Evolutionary conservation across 2,888 invertebrate genomes (phyloP).

Genomic region (Megalurothrips usitatus): DNA sequence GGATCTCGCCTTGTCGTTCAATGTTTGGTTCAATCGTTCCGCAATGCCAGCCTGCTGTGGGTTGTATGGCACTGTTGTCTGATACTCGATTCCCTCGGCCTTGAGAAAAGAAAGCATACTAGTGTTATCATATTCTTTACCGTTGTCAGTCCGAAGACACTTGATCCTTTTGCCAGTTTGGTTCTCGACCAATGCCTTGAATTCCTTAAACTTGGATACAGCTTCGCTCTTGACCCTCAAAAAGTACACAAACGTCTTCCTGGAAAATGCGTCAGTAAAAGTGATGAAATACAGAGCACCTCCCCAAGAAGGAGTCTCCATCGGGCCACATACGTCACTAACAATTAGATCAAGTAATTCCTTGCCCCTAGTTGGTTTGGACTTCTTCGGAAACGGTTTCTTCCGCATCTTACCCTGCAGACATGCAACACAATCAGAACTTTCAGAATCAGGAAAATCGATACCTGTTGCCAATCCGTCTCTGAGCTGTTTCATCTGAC

Average conservation of each 20-base stretch:
- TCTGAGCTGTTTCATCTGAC: not conserved
- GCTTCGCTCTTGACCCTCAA: not conserved
- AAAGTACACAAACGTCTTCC: not conserved
- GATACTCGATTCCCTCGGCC: slow-evolving; percentile 37
- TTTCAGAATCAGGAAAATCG: not conserved
- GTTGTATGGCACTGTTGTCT: slow-evolving; percentile 39
- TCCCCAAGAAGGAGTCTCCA: not conserved
- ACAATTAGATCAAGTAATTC: not conserved
- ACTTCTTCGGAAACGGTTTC: not conserved
- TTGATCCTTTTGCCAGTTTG: not conserved
- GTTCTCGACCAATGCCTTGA: not conserved
- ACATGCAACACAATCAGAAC: not conserved
- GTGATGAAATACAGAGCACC: not conserved
- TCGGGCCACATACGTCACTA: not conserved
- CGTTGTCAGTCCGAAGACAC: not conserved
- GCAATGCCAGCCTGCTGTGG: slow-evolving; percentile 38
- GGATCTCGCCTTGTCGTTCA: slow-evolving; percentile 40
- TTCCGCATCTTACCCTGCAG: not conserved
- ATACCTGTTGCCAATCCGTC: not conserved
- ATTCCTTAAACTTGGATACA: not conserved
- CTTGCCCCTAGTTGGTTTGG: not conserved
- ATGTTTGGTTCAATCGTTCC: not conserved
- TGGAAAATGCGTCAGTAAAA: not conserved
- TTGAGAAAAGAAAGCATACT: slow-evolving; percentile 28
- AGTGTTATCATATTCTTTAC: not conserved